Percentiles rank a stretch among this genome's conserved stretches.
Conservation (phyloP, 2,113 vertebrate species). For the Podarcis raffonei region DNA sequence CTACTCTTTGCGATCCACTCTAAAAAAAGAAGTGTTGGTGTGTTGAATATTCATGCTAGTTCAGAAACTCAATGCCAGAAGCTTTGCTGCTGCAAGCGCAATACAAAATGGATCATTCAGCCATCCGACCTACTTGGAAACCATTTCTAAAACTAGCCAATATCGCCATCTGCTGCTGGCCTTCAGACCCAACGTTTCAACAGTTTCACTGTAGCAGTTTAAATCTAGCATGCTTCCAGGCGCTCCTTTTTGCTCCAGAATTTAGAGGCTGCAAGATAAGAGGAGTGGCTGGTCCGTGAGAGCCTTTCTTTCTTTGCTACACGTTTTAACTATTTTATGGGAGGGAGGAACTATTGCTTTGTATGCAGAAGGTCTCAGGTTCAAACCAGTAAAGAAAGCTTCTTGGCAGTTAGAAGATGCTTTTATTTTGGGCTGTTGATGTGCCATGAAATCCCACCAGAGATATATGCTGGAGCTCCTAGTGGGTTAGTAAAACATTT, state of each 20-base stretch:
- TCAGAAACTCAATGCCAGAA: neutral
- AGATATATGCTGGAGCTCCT: neutral
- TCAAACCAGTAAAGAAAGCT: neutral
- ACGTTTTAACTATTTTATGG: no score
- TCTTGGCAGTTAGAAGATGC: neutral
- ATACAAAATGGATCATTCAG: rapidly evolving
- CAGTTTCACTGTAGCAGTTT: neutral
- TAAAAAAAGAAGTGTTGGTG: no score
- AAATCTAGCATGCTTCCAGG: neutral
- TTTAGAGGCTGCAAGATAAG: no score
- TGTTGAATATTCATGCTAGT: neutral
- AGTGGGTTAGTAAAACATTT: neutral
- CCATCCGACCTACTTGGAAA: rapidly evolving
- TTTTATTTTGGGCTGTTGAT: neutral
- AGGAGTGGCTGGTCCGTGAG: no score
- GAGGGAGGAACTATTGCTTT: neutral
- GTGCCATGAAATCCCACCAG: neutral
- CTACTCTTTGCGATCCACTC: no score
- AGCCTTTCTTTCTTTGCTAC: no score
- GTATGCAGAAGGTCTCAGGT: neutral
- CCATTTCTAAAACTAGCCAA: slow-evolving; percentile 27
- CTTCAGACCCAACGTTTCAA: neutral
- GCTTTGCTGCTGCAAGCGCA: neutral
- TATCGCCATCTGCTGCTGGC: slow-evolving; percentile 69
- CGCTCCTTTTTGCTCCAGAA: neutral